Conservation (phyloP, 2,113 vertebrate genomes). For the Barbus barbus region DNA sequence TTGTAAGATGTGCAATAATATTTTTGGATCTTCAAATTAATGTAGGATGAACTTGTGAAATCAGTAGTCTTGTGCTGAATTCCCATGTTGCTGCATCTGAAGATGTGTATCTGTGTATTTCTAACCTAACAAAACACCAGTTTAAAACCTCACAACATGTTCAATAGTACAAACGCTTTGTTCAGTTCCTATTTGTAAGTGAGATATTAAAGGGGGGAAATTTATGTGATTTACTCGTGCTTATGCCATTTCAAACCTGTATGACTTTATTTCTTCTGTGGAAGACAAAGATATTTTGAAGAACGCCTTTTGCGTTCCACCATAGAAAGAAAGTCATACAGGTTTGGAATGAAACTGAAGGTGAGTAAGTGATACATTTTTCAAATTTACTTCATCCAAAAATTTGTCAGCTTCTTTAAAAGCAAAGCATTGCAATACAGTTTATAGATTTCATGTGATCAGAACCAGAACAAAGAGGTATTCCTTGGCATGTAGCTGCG, state of each 20-base stretch:
- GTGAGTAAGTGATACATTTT: neutral
- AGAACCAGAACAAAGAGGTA: neutral
- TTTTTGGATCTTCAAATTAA: conserved; percentile 3
- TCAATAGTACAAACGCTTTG: neutral
- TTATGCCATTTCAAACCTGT: neutral
- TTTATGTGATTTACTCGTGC: neutral
- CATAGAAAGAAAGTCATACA: neutral
- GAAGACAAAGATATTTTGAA: neutral
- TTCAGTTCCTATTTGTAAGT: neutral
- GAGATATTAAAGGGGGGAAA: neutral
- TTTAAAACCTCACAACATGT: neutral
- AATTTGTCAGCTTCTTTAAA: neutral
- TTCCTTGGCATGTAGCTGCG: neutral
- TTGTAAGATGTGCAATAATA: conserved; percentile 6
- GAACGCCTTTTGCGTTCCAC: too few species aligned
- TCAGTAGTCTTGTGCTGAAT: conserved; percentile 53
- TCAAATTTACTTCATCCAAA: neutral
- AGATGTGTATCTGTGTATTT: neutral
- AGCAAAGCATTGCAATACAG: neutral
- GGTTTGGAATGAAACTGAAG: neutral
- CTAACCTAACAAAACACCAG: neutral
- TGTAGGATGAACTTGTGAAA: conserved; percentile 19
- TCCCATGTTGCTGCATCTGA: neutral
- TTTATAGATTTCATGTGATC: neutral
- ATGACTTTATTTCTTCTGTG: neutral